Evolutionary conservation across 2,113 vertebrate species (phyloP).

Genomic region (Ageneiosus marmoratus): DNA sequence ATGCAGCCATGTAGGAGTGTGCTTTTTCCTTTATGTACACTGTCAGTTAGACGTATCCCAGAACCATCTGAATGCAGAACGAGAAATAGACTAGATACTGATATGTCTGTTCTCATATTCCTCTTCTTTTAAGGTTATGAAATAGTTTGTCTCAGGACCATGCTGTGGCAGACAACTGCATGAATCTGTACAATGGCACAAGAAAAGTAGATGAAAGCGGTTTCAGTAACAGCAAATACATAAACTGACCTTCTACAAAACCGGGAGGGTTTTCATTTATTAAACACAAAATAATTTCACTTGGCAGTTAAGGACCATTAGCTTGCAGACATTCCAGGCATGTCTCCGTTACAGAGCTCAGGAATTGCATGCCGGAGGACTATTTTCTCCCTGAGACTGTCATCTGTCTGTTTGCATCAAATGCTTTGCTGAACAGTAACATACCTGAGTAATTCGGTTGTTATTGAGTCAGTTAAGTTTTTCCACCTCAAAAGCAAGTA

Average conservation of each 20-base stretch:
- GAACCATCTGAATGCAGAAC: no score
- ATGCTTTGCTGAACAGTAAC: neutral
- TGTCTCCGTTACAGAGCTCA: conserved; percentile 1
- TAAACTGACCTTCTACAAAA: neutral
- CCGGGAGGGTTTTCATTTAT: neutral
- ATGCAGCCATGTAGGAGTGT: no score
- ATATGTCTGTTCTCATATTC: no score
- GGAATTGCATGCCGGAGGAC: conserved; percentile 15
- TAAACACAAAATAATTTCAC: neutral
- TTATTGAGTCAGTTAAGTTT: conserved; percentile 4
- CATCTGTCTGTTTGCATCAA: neutral
- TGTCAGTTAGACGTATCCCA: no score
- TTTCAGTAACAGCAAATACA: neutral
- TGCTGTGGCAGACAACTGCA: neutral
- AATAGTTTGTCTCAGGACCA: no score
- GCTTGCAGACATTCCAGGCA: conserved; percentile 7
- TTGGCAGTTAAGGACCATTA: conserved; percentile 21
- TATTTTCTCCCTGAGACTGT: neutral
- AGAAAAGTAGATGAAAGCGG: neutral
- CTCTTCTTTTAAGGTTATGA: no score
- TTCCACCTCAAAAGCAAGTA: neutral
- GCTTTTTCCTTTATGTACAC: no score
- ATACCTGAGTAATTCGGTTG: conserved; percentile 10
- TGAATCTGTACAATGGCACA: neutral
- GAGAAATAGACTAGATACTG: no score